Evolutionary conservation across 1,140 invertebrate genomes (phyloP).

Genomic region (Conus betulinus): DNA sequence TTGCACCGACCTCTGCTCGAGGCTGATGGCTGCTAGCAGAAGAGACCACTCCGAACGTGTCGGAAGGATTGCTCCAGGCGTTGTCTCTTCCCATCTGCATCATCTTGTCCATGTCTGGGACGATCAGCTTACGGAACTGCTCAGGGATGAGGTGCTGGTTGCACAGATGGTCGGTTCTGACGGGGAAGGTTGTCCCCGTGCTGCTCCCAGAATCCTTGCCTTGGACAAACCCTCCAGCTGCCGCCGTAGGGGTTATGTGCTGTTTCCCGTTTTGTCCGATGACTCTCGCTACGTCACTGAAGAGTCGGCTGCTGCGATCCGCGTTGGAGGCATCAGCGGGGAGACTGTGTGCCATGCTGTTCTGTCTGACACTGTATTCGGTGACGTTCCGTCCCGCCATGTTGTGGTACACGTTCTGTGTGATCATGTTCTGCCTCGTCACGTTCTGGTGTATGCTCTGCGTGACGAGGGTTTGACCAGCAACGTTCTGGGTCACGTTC

Average conservation of each 20-base stretch:
- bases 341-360: neutral
- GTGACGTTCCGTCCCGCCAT: neutral
- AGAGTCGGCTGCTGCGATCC: conserved; percentile 1
- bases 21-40: neutral
- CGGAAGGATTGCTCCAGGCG: neutral
- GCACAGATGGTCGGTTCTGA: conserved; percentile 31
- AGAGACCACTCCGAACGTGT: neutral
- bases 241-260: neutral
- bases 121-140: conserved; percentile 39
- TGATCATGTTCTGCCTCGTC: neutral
- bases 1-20: neutral
- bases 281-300: conserved; percentile 25
- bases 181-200: neutral
- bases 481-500: neutral
- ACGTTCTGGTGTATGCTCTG: neutral
- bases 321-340: neutral
- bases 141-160: conserved; percentile 37
- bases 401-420: conserved; percentile 5
- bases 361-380: neutral
- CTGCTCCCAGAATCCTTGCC: neutral
- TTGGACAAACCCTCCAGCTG: neutral
- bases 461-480: neutral
- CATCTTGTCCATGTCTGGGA: conserved; percentile 36
- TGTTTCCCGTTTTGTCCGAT: neutral
- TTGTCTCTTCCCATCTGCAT: conserved; percentile 32